Evolutionary conservation across 2,797 vertebrate genomes (phyloP).

Genomic region (Enteromius paludinosus): DNA sequence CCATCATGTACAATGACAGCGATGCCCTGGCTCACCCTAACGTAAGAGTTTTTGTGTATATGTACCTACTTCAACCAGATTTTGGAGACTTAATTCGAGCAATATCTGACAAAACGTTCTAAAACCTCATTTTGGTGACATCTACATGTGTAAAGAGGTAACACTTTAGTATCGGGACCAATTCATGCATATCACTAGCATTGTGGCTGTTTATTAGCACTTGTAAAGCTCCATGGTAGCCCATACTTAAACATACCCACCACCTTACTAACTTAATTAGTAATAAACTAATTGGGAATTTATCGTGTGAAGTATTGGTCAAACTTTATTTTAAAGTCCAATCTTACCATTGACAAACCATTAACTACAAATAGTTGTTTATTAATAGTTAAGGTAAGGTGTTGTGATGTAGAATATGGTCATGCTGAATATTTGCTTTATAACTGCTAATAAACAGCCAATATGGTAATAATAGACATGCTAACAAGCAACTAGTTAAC

Average conservation of each 20-base stretch:
- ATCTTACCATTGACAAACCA: no score
- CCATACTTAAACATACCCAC: background rate
- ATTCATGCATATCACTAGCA: background rate
- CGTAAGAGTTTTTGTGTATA: slow-evolving; percentile 75
- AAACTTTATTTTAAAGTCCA: no score
- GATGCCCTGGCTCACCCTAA: slow-evolving; percentile 90
- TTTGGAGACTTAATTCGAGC: background rate
- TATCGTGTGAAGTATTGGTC: background rate
- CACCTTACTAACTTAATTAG: background rate
- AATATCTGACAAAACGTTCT: background rate
- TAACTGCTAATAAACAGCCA: no score
- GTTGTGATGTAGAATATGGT: no score
- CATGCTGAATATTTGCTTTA: no score
- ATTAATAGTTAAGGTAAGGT: no score
- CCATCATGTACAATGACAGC: slow-evolving; percentile 91
- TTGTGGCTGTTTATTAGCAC: background rate
- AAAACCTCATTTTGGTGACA: background rate
- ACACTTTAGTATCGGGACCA: background rate
- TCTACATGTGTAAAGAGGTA: background rate
- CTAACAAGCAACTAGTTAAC: background rate
- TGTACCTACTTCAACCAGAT: background rate
- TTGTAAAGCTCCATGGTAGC: background rate
- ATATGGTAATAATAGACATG: no score
- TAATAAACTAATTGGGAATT: background rate
- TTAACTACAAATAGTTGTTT: no score